Evolutionary conservation across 2,888 invertebrate species (phyloP), one percentile per base, ranked within the genome.

Genomic region (Taenaris catops): DNA sequence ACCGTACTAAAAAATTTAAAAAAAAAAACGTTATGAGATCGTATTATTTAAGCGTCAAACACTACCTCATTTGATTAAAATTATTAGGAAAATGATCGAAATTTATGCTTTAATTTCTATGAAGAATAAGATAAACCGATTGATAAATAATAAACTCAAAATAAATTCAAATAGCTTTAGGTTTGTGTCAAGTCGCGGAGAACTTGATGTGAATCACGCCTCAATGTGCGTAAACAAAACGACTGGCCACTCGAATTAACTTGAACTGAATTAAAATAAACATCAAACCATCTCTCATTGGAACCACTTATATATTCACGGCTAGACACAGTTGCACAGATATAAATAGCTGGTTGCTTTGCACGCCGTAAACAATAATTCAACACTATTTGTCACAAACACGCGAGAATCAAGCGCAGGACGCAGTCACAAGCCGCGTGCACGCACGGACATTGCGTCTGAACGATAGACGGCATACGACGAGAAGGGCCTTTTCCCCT

Each of bases 401-500:
- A 44, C 48, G 41, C 61, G 60, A 56, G 54, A 46, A 55, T 51
- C 55, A 55, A 49, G 62, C 45, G 51, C 75, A 70, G 51, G n/a
- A n/a, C 46, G 48, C 50, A 38, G 48, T 27, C 46, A 59, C 65
- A 52, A 58, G 58, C 52, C 57, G 58, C 74, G 75, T 78, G 80
- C 74, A 64, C 78, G 75, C 83, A 71, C 80, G 64, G 60, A 65
- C 79, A 75, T 76, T 56, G 72, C 83, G 67, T 64, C 66, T 64
- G 53, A 68, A 66, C 80, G 71, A 81, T 78, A 83, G 79, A 76
- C 73, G 64, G 65, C 65, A 57, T 53, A 52, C 55, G 61, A 58
- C 66, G 66, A 73, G 73, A 73, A 72, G 80, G 78, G 78, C 76
- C 74, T 72, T 73, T 71, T 44, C 50, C 84, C 83, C 80, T 81